Evolutionary conservation across 2,797 vertebrate species (phyloP), one percentile per base, ranked within the genome.

Genomic region (Sciurus vulgaris): DNA sequence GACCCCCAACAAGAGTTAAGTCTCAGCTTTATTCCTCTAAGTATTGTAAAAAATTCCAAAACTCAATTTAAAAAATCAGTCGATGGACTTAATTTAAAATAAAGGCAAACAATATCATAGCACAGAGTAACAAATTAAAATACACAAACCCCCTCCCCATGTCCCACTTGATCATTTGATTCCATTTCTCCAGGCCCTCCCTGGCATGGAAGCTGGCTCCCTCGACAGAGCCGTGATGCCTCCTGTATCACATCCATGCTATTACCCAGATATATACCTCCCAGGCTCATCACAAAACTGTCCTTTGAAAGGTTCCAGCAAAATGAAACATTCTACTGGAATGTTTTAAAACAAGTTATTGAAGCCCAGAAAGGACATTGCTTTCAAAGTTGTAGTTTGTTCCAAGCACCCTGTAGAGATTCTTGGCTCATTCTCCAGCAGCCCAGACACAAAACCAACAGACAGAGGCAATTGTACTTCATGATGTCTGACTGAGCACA

Each of bases 391-490:
- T 84, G 74, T 65, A 44, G 65, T 89, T 61, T 94, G 9, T 24
- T 97, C 95, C 93, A 97, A 86, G 91, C 86, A 88, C 44, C 41
- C 92, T 89, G 61, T 47, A 76, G 96, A 78, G 83, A 91, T 67
- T 72, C 69, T 89, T 97, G 94, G 82, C 92, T 94, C 38, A 2
- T 89, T 93, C 72, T 74, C 41, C 38, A 76, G 44, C n/a, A 95
- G 15, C 54, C 41, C 49, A 70, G 83, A 94, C 73, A 85, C 41
- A 79, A 90, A 93, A 95, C 54, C 88, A 95, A 17, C 67, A 44
- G 51, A 89, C 22, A 84, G 59, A 86, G 51, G 38, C 59, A 86
- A 30, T n/a, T n/a, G 70, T 3, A n/a, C 38, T 89, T 84, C 54
- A 24, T n/a, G n/a, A 76, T 1, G 24, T 78, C 77, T 87, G 79